phyloP scores from a whole-genome alignment of 2,113 vertebrate species.

The Oriolus oriolus region DNA sequence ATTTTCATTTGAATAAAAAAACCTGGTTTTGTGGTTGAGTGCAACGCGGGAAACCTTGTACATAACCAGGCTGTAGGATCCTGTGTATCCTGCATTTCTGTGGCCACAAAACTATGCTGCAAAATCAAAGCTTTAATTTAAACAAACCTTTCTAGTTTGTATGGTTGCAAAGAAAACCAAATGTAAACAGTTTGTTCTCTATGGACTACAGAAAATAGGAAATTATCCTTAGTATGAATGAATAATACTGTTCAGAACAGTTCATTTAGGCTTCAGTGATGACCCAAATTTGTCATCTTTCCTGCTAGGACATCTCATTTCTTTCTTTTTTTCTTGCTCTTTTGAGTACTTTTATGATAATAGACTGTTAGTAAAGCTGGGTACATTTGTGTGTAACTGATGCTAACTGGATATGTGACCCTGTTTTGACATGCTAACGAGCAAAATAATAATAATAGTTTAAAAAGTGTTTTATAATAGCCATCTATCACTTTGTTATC shows the following conservation, averaged over 20 bases:
- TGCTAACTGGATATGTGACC: background rate
- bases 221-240: background rate
- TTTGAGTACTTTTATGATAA: background rate
- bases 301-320: background rate
- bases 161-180: constrained; percentile 11
- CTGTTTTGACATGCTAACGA: background rate
- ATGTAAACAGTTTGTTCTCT: background rate
- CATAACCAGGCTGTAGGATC: background rate
- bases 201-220: background rate
- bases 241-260: background rate
- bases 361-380: background rate
- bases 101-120: background rate
- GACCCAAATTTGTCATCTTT: background rate
- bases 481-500: background rate
- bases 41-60: background rate
- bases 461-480: background rate
- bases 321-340: background rate
- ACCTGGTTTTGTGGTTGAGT: background rate
- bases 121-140: constrained; percentile 25
- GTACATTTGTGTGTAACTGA: background rate
- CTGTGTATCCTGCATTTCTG: background rate
- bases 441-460: background rate
- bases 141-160: constrained; percentile 6
- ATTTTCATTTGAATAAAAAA: background rate
- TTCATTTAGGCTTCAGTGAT: background rate